Percentiles rank a stretch among this genome's conserved stretches.
These are phyloP conservation scores for Ellobium chinense DNA, from an alignment of 2,888 invertebrate species.

Conservation along the genomic window DNA sequence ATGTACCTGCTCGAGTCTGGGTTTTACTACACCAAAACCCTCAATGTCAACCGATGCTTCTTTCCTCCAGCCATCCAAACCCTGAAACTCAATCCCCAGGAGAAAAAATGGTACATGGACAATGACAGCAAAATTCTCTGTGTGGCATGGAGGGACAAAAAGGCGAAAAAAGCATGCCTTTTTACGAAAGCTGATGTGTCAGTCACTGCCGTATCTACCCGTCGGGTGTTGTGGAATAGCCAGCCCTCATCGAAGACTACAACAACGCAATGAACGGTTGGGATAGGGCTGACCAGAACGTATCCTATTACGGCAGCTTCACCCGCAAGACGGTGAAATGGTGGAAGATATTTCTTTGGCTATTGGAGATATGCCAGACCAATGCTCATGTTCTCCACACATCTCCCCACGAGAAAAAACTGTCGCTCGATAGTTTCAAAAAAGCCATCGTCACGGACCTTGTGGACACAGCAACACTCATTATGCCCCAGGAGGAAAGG, in stretches of 20 bases:
- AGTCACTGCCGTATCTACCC: not conserved
- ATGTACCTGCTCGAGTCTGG: not conserved
- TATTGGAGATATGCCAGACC: not conserved
- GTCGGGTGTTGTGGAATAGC: not conserved
- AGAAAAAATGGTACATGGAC: constrained; percentile 1
- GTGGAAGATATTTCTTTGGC: not conserved
- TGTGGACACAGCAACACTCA: not conserved
- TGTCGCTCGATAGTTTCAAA: not conserved
- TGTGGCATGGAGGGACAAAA: constrained; percentile 6
- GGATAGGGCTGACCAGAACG: not conserved
- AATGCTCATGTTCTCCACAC: not conserved
- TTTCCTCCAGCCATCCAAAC: not conserved
- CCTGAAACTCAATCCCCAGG: not conserved
- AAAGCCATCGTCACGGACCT: not conserved
- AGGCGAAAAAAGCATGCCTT: not conserved
- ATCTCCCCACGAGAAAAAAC: not conserved
- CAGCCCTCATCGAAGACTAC: not conserved
- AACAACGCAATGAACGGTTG: not conserved
- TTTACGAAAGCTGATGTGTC: not conserved
- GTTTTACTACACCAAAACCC: not conserved
- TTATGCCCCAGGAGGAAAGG: constrained; percentile 1
- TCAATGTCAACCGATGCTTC: not conserved
- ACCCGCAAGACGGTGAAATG: not conserved
- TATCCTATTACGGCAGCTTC: not conserved
- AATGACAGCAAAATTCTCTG: constrained; percentile 1